Conservation (phyloP, 2,113 vertebrate genomes). For the Henicopernis longicauda region DNA sequence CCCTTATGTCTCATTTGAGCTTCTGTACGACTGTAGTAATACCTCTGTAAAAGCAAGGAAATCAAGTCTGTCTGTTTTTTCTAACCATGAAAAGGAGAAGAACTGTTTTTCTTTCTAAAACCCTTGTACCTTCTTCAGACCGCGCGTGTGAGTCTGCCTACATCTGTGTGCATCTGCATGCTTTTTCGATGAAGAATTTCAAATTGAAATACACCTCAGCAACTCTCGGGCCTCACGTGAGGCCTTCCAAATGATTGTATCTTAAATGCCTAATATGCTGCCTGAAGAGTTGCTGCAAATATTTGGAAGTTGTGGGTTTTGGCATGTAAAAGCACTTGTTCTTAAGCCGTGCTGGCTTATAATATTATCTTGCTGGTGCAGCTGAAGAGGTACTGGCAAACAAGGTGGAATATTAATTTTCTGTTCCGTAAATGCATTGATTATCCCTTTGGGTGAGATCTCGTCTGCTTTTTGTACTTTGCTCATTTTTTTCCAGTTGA, state of each 20-base stretch:
- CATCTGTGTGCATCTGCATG: fast-evolving
- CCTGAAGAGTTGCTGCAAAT: background rate
- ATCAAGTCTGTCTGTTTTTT: fast-evolving
- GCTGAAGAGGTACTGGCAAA: background rate
- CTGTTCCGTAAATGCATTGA: fast-evolving
- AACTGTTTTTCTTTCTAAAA: background rate
- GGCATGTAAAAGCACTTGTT: background rate
- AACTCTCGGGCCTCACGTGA: fast-evolving
- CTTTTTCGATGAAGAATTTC: background rate
- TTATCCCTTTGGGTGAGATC: background rate
- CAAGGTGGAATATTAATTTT: background rate
- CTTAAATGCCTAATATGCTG: background rate
- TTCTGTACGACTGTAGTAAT: background rate
- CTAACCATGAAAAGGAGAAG: background rate
- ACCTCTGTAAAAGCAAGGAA: background rate
- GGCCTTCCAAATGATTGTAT: background rate
- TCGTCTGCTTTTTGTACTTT: background rate
- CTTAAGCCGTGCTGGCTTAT: background rate
- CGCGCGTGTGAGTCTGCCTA: fast-evolving
- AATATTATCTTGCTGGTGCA: background rate
- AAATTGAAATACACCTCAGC: background rate
- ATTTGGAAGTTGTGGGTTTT: background rate
- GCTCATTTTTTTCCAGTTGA: background rate
- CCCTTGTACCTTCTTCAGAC: background rate
- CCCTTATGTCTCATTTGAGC: background rate